Base-by-base conservation (phyloP, 1,140 invertebrate species). In the Anastrepha ludens region DNA sequence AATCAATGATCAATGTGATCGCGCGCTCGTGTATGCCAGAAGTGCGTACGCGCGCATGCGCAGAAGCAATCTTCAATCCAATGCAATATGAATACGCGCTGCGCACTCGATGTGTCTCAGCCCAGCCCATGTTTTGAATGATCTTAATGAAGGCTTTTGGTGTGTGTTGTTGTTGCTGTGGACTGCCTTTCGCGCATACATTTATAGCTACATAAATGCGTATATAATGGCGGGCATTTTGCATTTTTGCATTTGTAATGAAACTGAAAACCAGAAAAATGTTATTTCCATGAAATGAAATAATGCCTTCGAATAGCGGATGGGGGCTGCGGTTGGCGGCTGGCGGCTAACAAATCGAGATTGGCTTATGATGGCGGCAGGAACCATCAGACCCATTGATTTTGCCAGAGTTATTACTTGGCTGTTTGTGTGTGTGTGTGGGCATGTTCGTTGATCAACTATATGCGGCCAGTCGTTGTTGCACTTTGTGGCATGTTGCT, bases 171-270 rank as follows among this genome's bases (percentile, higher is more conserved):
- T 20, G 60, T 29, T 4, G 64, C n/a, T 67, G n/a, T 20, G 11
- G 6, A 6, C 47, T 29, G 44, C 7, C 29, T 11, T 29, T 15
- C 55, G 17, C 60, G 17, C 17, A 62, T 8, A 58, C 55, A 58
- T 58, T 8, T 8, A 58, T 58, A 58, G 2, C 55, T 29, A 29
- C 29, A 58, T 58, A 58, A 67, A 67, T 39, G 64, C 44, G 70
- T 50, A 47, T 39, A 13, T 11, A 86, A 86, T 86, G 85, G 85
- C 85, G 58, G 85, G 55, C 85, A 86, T 86, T 60, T 86, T 86
- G 59, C 85, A 60, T 86, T 87, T 88, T 88, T 88, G 78, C 87
- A 88, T 88, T 88, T 88, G 87, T 88, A 88, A 88, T 88, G 87
- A 67, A 88, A 88, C 81, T 86, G 78, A 88, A 88, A 85, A 88